These are phyloP conservation scores for Labeo rohita DNA, from an alignment of 2,113 vertebrate genomes.

Conservation along the genomic window DNA sequence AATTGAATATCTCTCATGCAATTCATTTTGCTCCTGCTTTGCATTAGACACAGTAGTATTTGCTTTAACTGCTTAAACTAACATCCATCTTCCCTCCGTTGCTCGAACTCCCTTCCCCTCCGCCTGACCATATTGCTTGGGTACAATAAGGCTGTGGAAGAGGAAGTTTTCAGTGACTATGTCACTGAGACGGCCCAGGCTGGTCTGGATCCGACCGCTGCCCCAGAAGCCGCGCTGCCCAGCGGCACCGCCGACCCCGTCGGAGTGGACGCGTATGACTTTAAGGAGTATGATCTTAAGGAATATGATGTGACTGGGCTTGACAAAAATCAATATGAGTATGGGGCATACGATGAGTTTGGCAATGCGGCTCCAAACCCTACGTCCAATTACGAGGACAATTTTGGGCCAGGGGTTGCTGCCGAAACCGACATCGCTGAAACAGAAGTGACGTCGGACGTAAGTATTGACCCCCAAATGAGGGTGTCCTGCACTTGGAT, in stretches of 20 bases:
- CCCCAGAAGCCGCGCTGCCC: slow-evolving; percentile 67
- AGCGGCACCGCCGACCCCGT: slow-evolving; percentile 65
- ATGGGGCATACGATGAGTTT: slow-evolving; percentile 90
- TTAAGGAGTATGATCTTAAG: slow-evolving; percentile 90
- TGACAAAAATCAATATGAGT: slow-evolving; percentile 88
- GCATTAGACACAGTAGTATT: slow-evolving; percentile 67
- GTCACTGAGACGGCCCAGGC: slow-evolving; percentile 83
- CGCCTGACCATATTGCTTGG: slow-evolving; percentile 67
- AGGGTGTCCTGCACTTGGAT: slow-evolving; percentile 25
- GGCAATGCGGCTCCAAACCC: slow-evolving; percentile 84
- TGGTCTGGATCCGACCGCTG: slow-evolving; percentile 81
- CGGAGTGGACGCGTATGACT: slow-evolving; percentile 84
- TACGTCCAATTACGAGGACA: slow-evolving; percentile 79
- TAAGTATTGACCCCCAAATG: slow-evolving; percentile 78
- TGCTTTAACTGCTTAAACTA: slow-evolving; percentile 85
- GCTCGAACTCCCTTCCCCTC: not conserved
- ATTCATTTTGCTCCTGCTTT: slow-evolving; percentile 52
- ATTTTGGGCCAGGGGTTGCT: slow-evolving; percentile 92
- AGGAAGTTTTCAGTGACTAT: slow-evolving; percentile 86
- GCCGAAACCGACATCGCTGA: slow-evolving; percentile 93
- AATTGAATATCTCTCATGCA: slow-evolving; percentile 47
- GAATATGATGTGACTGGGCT: slow-evolving; percentile 75
- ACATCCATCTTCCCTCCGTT: slow-evolving; percentile 80
- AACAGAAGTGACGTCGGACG: slow-evolving; percentile 76
- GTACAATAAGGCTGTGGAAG: slow-evolving; percentile 90